Evolutionary conservation across 1,140 invertebrate species (phyloP), one percentile per base, ranked within the genome.

Genomic region (Cyrtorhinus lividipennis): DNA sequence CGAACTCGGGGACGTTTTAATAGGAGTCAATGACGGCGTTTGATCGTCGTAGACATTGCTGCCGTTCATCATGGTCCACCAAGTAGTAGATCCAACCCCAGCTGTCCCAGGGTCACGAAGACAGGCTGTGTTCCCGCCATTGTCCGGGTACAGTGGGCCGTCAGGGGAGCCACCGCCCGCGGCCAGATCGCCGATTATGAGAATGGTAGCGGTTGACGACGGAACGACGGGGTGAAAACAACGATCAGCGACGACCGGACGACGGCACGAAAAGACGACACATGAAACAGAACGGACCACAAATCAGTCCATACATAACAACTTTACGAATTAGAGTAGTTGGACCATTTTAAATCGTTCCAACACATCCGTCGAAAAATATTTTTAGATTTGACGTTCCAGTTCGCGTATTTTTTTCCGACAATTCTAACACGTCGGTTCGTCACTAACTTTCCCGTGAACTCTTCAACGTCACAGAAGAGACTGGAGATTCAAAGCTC

Each of bases 21-120:
- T 69, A 44, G 62, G 64, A 13, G 66, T 67, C 64, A 45, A 68
- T 18, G 65, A 72, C 72, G 59, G 74, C 70, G 65, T 71, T 56
- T 76, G 79, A 12, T 61, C 45, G 30, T 61, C 67, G 79, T 80
- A 65, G 75, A 75, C 59, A 75, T 79, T 67, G 79, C 79, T 64
- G 63, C 82, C 84, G 82, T 87, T 87, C 85, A 87, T 87, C 85
- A 87, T 87, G 71, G 77, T 78, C 81, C 85, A 86, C 84, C 84
- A 85, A 77, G 81, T 81, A 77, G 81, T 81, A 24, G 58, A 26
- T 30, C 24, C 24, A 78, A 85, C 81, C 81, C 83, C 84, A 83
- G 84, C 78, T 79, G 80, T 77, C 78, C 82, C 83, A 80, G 83
- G 80, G 81, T 81, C 83, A 80, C 83, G 81, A 77, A 64, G 66